Evolutionary conservation across 2,888 invertebrate species (phyloP), one percentile per base, ranked within the genome.

Genomic region (Lapara coniferarum): DNA sequence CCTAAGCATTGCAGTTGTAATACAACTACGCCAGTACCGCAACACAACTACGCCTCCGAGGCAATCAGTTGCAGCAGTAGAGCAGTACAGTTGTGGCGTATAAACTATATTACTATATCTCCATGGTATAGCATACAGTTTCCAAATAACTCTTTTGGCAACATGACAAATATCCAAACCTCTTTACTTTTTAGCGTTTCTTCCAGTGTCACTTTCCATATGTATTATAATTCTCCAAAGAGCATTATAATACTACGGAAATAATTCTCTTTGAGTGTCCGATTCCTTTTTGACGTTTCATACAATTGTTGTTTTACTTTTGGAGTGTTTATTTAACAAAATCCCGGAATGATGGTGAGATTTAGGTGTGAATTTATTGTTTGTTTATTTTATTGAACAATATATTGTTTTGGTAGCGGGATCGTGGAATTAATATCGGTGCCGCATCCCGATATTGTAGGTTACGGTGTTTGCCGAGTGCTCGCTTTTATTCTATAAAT

Each of bases 271-370:
- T 25, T 25, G 25, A 25, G 25, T 25, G 19, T 46, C 46, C 25
- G 25, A 13, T n/a, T 59, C n/a, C 59, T 16, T 19, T 19, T 19
- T 63, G 63, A 25, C 63, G 49, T 49, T 63, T 49, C 49, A 63
- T 63, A 49, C 25, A 16, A 46, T 63, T 63, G 46, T 63, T 63
- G 49, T 63, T 63, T 63, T 63, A 63, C 6, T 63, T 63, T 63
- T 66, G 53, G 69, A 58, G 66, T 66, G 68, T 70, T 71, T 73
- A 72, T 70, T 66, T 69, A 73, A 63, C 74, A 73, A 72, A 72
- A 72, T 51, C 53, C 66, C 68, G 58, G 52, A 67, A 70, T 63
- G 72, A 77, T 78, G 76, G 69, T 71, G 57, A 74, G 72, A 72
- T 76, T 74, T 71, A 75, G 74, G 75, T 75, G 59, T 46, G 63